Percentiles rank a stretch among this genome's conserved stretches.
These are phyloP conservation scores for Idaea straminata DNA, from an alignment of 2,888 invertebrate genomes.

Conservation along the genomic window DNA sequence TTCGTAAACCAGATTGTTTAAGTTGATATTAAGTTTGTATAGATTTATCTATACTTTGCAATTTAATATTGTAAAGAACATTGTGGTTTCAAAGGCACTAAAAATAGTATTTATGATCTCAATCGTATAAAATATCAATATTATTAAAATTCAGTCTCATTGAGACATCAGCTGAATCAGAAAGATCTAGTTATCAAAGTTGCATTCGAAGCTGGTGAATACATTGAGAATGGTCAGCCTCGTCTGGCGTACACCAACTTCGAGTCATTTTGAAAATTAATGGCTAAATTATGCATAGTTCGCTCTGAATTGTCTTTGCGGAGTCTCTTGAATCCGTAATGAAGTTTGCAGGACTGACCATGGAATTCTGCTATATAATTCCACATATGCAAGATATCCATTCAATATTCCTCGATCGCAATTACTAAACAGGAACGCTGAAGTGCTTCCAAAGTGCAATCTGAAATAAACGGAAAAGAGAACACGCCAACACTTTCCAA, in stretches of 20 bases:
- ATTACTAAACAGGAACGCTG: constrained; percentile 18
- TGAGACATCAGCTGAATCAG: constrained; percentile 24
- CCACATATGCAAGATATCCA: constrained; percentile 18
- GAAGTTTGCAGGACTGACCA: constrained; percentile 57
- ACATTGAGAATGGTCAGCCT: constrained; percentile 58
- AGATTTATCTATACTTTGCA: constrained; percentile 11
- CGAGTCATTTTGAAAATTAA: constrained; percentile 74
- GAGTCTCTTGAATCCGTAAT: constrained; percentile 66
- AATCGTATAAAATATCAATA: constrained; percentile 28
- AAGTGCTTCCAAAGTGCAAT: constrained; percentile 17
- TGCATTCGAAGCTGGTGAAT: constrained; percentile 53
- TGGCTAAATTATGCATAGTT: constrained; percentile 75
- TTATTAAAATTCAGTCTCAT: constrained; percentile 29
- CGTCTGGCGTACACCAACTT: constrained; percentile 65
- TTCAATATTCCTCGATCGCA: constrained; percentile 14
- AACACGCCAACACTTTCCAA: constrained; percentile 35
- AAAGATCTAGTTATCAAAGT: constrained; percentile 45
- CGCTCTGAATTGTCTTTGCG: constrained; percentile 69
- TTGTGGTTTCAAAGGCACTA: not conserved
- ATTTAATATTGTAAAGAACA: constrained; percentile 11
- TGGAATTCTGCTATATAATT: constrained; percentile 54
- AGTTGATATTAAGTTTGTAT: too few relatives aligned
- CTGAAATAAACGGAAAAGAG: constrained; percentile 26
- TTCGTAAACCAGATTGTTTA: constrained; percentile 9
- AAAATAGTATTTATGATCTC: constrained; percentile 24